phyloP scores from a whole-genome alignment of 2,888 invertebrate species.

The Pecten maximus region DNA sequence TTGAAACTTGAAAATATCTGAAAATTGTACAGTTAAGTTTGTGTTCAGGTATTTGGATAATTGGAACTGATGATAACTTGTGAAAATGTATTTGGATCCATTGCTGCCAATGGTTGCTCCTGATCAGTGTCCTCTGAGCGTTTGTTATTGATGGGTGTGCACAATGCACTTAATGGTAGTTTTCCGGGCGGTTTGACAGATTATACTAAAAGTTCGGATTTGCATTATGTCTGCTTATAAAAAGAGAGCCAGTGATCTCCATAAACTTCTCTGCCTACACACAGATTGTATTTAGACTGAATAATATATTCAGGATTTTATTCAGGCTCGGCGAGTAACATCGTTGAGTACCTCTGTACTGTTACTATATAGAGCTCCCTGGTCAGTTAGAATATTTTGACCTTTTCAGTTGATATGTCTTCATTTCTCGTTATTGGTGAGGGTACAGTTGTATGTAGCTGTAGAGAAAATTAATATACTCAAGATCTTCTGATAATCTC shows the following conservation, averaged over 20 bases:
- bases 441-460: too few relatives aligned
- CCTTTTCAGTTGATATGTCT: too few relatives aligned
- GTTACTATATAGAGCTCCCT: too few relatives aligned
- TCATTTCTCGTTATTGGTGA: too few relatives aligned
- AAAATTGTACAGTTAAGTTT: too few relatives aligned
- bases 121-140: neutral
- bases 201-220: neutral
- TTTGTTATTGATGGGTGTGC: neutral
- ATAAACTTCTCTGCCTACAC: neutral
- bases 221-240: neutral
- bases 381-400: too few relatives aligned
- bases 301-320: neutral
- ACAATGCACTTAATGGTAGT: neutral
- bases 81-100: neutral
- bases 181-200: neutral
- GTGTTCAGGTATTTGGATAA: too few relatives aligned
- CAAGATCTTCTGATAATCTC: too few relatives aligned
- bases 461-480: too few relatives aligned
- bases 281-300: neutral
- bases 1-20: too few relatives aligned
- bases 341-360: neutral
- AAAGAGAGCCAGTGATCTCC: neutral
- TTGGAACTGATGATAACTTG: neutral
- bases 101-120: neutral
- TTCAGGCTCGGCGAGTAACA: neutral